phyloP scores from a whole-genome alignment of 2,888 invertebrate species.

The Agonopterix alstromeriana region DNA sequence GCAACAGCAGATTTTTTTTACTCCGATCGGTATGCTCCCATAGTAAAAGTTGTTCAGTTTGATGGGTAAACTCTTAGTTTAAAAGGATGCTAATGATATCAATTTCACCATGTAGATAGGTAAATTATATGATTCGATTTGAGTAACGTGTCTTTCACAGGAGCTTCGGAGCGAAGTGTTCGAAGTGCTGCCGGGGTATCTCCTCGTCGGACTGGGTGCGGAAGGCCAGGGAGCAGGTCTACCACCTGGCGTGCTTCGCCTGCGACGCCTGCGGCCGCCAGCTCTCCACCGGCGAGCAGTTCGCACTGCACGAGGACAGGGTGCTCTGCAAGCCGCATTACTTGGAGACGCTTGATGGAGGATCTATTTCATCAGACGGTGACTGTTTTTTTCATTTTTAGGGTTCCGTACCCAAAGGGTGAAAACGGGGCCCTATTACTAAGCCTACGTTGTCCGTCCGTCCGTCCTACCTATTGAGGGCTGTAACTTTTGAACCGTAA shows the following conservation, averaged over 20 bases:
- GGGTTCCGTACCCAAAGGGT: too few relatives aligned
- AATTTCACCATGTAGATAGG: too few relatives aligned
- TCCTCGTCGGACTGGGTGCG: conserved; percentile 98
- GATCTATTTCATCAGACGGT: conserved; percentile 93
- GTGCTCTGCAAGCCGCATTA: conserved; percentile 99
- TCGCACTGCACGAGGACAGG: conserved; percentile 95
- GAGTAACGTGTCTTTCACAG: conserved; percentile 66
- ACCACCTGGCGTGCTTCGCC: conserved; percentile 99
- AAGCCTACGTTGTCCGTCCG: too few relatives aligned
- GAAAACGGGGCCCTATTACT: too few relatives aligned
- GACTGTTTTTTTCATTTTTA: background rate
- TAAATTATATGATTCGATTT: conserved; percentile 3
- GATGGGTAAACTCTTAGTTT: too few relatives aligned
- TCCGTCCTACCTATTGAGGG: too few relatives aligned
- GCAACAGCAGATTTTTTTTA: too few relatives aligned
- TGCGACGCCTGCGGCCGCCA: conserved; percentile 97
- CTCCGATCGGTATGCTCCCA: too few relatives aligned
- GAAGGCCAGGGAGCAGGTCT: conserved; percentile 94
- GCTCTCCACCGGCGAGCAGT: conserved; percentile 96
- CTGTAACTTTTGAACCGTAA: too few relatives aligned
- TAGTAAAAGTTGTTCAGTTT: too few relatives aligned
- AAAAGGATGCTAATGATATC: too few relatives aligned
- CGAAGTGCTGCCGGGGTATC: conserved; percentile 95
- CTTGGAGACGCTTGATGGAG: conserved; percentile 94
- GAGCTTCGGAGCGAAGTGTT: conserved; percentile 97